phyloP scores from a whole-genome alignment of 2,888 invertebrate genomes.

The Oxyscelio sp. region DNA sequence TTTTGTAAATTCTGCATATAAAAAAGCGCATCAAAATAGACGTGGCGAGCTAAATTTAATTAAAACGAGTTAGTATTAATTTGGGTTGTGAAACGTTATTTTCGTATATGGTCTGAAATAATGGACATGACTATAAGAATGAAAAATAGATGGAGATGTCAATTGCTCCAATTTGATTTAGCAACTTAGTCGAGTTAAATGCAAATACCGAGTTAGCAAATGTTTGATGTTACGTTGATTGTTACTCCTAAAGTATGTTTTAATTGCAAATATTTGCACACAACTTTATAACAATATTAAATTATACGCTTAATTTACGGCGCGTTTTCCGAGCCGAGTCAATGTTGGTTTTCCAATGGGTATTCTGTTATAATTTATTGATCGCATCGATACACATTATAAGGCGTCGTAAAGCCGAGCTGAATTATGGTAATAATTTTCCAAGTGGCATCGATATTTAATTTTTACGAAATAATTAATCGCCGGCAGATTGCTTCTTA shows the following conservation, averaged over 20 bases:
- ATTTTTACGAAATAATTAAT: constrained; percentile 23
- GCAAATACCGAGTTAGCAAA: constrained; percentile 27
- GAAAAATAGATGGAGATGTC: constrained; percentile 37
- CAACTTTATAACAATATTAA: constrained; percentile 26
- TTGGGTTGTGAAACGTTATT: background rate
- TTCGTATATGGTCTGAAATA: constrained; percentile 2
- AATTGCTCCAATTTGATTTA: constrained; percentile 49
- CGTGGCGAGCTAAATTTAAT: no score
- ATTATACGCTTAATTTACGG: constrained; percentile 25
- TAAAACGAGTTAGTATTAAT: no score
- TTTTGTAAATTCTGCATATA: no score
- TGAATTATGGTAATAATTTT: constrained; percentile 37
- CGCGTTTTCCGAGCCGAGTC: background rate
- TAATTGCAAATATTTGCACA: constrained; percentile 35
- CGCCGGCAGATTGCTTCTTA: background rate
- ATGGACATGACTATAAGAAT: constrained; percentile 16
- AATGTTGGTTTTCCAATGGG: constrained; percentile 25
- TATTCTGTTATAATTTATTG: constrained; percentile 43
- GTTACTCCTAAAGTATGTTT: constrained; percentile 5
- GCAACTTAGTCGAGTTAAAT: constrained; percentile 18
- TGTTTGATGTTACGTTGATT: constrained; percentile 13
- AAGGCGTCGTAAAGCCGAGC: constrained; percentile 4
- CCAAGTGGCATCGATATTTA: constrained; percentile 9
- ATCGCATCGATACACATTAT: constrained; percentile 25
- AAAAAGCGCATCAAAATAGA: no score